Conservation (phyloP, 2,113 vertebrate genomes). For the Indicator maculatus region DNA sequence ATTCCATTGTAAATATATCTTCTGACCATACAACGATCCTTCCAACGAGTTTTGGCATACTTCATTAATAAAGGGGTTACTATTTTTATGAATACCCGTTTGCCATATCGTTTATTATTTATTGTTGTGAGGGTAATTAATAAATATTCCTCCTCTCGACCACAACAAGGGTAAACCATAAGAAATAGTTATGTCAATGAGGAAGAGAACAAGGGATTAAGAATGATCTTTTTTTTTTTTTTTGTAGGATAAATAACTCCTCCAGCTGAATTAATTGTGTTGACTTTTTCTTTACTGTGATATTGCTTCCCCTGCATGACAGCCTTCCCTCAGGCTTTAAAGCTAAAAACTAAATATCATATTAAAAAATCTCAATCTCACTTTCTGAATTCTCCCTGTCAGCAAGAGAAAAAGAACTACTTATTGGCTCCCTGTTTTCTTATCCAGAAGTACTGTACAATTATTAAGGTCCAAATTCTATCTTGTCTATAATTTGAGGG, state of each 20-base stretch:
- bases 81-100: no score
- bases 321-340: neutral
- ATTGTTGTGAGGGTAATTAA: no score
- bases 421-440: neutral
- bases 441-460: neutral
- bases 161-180: neutral
- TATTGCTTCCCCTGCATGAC: neutral
- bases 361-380: neutral
- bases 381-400: neutral
- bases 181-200: neutral
- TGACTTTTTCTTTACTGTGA: neutral
- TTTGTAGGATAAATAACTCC: neutral
- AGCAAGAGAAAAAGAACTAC: neutral
- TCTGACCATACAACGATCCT: no score
- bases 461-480: neutral
- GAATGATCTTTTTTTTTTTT: neutral
- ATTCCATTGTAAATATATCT: no score
- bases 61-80: no score
- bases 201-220: neutral
- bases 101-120: no score
- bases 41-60: no score
- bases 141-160: no score
- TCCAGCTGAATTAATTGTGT: neutral
- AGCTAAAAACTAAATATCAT: neutral
- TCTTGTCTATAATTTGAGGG: neutral